A percentile compares a stretch with the other conserved stretches of the same genome.
Conservation (phyloP, 2,888 invertebrate genomes). For the Agrotis puta region DNA sequence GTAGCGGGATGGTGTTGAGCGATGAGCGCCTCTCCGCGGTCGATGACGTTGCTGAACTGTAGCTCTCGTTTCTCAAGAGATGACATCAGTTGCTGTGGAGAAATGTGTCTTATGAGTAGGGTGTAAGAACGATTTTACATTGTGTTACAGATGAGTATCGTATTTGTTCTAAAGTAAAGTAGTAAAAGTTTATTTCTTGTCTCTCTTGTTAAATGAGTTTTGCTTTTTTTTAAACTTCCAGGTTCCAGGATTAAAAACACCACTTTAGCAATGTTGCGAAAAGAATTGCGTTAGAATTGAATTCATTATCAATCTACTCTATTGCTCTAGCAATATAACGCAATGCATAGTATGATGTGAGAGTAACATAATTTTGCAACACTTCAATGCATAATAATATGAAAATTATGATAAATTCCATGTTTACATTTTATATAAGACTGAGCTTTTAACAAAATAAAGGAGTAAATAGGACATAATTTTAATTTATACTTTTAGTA, state of each 20-base stretch:
- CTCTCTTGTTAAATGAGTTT: not conserved
- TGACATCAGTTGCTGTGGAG: slow-evolving; percentile 96
- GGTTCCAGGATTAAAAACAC: too few species aligned
- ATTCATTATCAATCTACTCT: too few species aligned
- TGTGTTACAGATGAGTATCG: not conserved
- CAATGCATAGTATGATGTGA: too few species aligned
- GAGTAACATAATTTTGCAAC: not conserved
- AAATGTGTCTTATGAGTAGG: slow-evolving; percentile 48
- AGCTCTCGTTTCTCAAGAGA: slow-evolving; percentile 98
- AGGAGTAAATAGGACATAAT: not conserved
- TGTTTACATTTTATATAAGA: not conserved
- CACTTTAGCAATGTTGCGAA: too few species aligned
- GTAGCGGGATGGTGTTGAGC: slow-evolving; percentile 98
- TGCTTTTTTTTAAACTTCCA: too few species aligned
- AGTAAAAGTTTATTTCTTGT: not conserved
- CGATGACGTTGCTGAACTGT: slow-evolving; percentile 98
- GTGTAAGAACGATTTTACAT: not conserved
- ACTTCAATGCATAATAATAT: not conserved
- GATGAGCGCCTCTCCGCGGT: slow-evolving; percentile 98
- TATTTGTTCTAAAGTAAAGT: not conserved
- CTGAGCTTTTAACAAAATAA: not conserved
- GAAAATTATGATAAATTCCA: not conserved
- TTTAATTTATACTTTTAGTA: not conserved
- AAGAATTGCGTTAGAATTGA: too few species aligned
- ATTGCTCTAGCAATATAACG: too few species aligned